Percentiles rank a stretch among this genome's conserved stretches.
These are phyloP conservation scores for Onychostoma macrolepis DNA, from an alignment of 2,113 vertebrate species.

Conservation along the genomic window DNA sequence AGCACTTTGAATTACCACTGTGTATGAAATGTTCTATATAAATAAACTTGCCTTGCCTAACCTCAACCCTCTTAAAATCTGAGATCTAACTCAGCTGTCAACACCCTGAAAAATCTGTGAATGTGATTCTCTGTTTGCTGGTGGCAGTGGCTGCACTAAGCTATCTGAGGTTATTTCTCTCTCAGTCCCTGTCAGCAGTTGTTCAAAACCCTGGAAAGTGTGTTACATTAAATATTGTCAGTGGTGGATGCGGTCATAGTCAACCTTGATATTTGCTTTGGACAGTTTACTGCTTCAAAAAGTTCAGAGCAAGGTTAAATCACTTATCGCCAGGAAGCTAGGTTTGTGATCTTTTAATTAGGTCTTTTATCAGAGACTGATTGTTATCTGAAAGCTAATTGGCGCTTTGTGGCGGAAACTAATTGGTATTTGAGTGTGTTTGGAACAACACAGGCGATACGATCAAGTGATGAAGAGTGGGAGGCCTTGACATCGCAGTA, in stretches of 20 bases:
- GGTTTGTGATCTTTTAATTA: conserved; percentile 46
- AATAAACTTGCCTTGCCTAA: no score
- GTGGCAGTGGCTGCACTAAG: neutral
- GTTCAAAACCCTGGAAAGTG: neutral
- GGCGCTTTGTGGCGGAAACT: conserved; percentile 54
- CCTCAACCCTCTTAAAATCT: neutral
- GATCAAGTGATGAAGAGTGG: conserved; percentile 12
- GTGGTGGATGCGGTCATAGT: neutral
- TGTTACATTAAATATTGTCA: neutral
- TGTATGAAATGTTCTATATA: no score
- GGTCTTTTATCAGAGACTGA: conserved; percentile 47
- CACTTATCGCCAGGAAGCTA: conserved; percentile 59
- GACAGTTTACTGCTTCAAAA: neutral
- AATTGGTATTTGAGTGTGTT: conserved; percentile 51
- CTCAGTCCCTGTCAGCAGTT: neutral
- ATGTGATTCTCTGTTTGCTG: neutral
- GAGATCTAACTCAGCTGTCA: neutral
- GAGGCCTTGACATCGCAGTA: neutral
- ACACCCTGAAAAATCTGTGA: neutral
- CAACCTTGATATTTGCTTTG: neutral
- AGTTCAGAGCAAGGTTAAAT: conserved; percentile 57
- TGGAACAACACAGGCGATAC: neutral
- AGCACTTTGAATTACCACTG: no score
- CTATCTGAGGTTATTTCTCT: neutral
- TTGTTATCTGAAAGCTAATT: conserved; percentile 65